Percentiles rank a stretch among this genome's conserved stretches.
Conservation (phyloP, 2,113 vertebrate species). For the Odocoileus hemionus region DNA sequence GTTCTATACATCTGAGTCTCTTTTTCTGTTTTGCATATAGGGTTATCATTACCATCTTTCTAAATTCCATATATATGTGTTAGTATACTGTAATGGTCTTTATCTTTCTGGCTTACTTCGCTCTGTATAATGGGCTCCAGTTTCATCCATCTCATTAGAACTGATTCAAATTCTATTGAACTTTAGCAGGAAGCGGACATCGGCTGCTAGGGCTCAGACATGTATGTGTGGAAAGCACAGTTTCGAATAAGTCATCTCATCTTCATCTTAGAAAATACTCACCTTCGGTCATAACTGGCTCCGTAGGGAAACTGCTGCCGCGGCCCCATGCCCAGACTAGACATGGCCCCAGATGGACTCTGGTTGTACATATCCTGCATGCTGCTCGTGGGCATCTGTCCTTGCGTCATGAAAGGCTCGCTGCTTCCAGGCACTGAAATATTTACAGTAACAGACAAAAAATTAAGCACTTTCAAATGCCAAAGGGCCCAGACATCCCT, state of each 20-base stretch:
- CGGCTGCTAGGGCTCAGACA: neutral
- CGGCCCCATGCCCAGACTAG: conserved; percentile 90
- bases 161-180: neutral
- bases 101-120: no score
- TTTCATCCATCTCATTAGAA: no score
- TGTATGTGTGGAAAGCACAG: neutral
- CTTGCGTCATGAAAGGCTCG: conserved; percentile 93
- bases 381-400: conserved; percentile 90
- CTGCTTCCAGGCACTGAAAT: conserved; percentile 88
- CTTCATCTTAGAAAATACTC: conserved; percentile 44
- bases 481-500: neutral
- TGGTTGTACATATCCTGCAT: conserved; percentile 96
- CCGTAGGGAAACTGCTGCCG: conserved; percentile 94
- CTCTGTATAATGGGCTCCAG: no score
- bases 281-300: conserved; percentile 94
- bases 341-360: conserved; percentile 85
- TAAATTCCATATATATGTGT: no score
- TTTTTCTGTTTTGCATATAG: no score
- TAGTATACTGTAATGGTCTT: no score
- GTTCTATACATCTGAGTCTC: no score
- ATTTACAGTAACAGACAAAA: conserved; percentile 8
- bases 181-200: conserved; percentile 6
- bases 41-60: no score
- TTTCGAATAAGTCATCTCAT: neutral
- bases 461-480: conserved; percentile 19